phyloP scores from a whole-genome alignment of 2,888 invertebrate species.

The Oxytorus armatus region DNA sequence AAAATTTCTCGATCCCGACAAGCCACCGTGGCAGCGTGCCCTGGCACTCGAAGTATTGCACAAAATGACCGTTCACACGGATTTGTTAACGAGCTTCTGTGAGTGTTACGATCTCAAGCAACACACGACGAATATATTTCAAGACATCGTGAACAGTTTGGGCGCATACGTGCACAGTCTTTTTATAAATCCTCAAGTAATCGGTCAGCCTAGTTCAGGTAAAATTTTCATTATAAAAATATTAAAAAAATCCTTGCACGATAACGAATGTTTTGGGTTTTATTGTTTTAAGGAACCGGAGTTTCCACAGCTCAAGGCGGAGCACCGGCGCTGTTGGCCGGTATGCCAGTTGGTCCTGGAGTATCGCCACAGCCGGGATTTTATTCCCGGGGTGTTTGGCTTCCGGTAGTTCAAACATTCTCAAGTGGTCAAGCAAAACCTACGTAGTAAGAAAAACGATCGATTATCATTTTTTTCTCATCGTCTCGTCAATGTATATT shows the following conservation, averaged over 20 bases:
- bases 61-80: constrained; percentile 95
- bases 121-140: constrained; percentile 96
- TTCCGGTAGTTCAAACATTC: constrained; percentile 94
- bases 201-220: constrained; percentile 85
- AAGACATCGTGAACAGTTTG: constrained; percentile 97
- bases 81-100: constrained; percentile 95
- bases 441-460: constrained; percentile 93
- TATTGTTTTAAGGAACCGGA: constrained; percentile 77
- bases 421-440: constrained; percentile 94
- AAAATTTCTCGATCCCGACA: constrained; percentile 98
- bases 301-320: constrained; percentile 86
- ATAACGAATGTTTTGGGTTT: constrained; percentile 13
- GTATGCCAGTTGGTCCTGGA: constrained; percentile 90
- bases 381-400: constrained; percentile 96
- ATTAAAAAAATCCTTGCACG: not conserved
- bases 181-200: constrained; percentile 90
- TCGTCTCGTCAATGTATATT: too few relatives aligned
- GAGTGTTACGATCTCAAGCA: constrained; percentile 98
- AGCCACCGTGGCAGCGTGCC: constrained; percentile 98
- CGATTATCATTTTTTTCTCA: not conserved
- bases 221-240: constrained; percentile 14
- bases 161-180: constrained; percentile 97
- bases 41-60: constrained; percentile 98
- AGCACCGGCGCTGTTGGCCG: constrained; percentile 88
- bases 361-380: constrained; percentile 96